phyloP scores from a whole-genome alignment of 2,113 vertebrate species.

The Rhizomys pruinosus region DNA sequence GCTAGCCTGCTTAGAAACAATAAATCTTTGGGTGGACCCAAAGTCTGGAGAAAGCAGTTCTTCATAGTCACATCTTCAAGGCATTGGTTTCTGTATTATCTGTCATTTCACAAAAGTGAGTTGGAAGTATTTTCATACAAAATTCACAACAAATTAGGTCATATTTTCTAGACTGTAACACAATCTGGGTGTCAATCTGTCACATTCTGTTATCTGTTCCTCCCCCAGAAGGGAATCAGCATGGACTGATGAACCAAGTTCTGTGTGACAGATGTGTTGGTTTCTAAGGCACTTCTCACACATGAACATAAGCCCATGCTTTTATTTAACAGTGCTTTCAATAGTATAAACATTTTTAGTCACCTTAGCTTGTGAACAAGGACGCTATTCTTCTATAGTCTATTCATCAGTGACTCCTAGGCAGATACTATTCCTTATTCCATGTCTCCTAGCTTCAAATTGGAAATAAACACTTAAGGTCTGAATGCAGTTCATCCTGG shows the following conservation, averaged over 20 bases:
- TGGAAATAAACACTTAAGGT: background rate
- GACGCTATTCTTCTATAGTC: background rate
- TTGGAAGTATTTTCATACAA: slow-evolving; percentile 54
- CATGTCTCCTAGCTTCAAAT: background rate
- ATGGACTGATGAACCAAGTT: background rate
- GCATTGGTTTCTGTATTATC: background rate
- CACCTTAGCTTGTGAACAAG: background rate
- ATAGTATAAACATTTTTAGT: background rate
- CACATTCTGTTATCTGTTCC: background rate
- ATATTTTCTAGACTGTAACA: slow-evolving; percentile 19
- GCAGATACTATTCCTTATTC: background rate
- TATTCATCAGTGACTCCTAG: background rate
- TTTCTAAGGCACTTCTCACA: slow-evolving; percentile 20
- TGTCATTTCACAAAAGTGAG: slow-evolving; percentile 45
- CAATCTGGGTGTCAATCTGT: background rate
- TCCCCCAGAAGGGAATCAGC: background rate
- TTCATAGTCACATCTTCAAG: slow-evolving; percentile 54
- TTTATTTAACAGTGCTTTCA: background rate
- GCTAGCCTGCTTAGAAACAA: slow-evolving; percentile 59
- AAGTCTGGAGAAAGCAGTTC: slow-evolving; percentile 38
- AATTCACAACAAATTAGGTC: slow-evolving; percentile 36
- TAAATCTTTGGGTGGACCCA: background rate
- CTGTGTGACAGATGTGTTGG: background rate
- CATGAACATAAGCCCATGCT: background rate
- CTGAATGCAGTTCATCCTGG: background rate